phyloP scores from a whole-genome alignment of 2,888 invertebrate genomes.

The Diaprepes abbreviatus region DNA sequence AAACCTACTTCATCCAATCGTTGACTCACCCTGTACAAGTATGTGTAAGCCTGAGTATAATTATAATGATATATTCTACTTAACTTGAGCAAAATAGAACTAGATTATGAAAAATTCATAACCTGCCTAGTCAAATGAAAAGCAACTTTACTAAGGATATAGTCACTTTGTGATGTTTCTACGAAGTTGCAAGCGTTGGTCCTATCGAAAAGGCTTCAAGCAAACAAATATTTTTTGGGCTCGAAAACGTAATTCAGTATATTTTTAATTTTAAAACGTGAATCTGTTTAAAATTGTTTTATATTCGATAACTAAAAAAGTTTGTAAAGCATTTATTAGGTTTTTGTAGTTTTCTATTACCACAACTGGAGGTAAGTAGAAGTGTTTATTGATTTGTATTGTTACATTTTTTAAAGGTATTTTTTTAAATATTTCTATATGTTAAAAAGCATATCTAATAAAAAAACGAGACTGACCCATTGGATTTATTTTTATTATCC shows the following conservation, averaged over 20 bases:
- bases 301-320: constrained; percentile 4
- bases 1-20: too few relatives aligned
- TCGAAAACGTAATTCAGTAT: constrained; percentile 3
- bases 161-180: too few relatives aligned
- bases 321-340: constrained; percentile 23
- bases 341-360: constrained; percentile 63
- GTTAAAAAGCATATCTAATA: constrained; percentile 66
- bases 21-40: too few relatives aligned
- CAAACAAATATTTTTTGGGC: too few relatives aligned
- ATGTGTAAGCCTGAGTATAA: too few relatives aligned
- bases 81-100: too few relatives aligned
- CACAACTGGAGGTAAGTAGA: constrained; percentile 54
- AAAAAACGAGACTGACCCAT: constrained; percentile 62
- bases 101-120: too few relatives aligned
- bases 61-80: too few relatives aligned
- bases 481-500: constrained; percentile 9
- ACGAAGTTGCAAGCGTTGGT: too few relatives aligned
- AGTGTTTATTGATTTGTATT: constrained; percentile 54
- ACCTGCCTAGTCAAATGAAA: too few relatives aligned
- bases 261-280: neutral
- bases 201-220: too few relatives aligned
- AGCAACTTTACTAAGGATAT: too few relatives aligned
- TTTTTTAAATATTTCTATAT: constrained; percentile 60
- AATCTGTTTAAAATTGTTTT: neutral
- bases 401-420: constrained; percentile 54